phyloP scores from a whole-genome alignment of 2,113 vertebrate genomes.

The Cnemophilus loriae region DNA sequence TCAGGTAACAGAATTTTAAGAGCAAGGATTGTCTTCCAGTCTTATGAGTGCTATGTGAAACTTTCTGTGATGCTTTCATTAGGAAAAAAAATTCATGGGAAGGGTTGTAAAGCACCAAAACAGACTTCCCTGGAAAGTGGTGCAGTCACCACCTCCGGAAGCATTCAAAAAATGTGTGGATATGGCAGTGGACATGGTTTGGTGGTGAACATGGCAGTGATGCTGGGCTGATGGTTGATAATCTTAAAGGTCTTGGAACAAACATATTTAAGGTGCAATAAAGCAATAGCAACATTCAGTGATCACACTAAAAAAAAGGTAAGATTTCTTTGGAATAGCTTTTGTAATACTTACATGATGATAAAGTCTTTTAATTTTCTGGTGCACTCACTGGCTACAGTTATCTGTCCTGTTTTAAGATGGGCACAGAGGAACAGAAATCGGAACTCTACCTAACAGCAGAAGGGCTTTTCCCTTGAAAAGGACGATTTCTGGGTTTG shows the following conservation, averaged over 20 bases:
- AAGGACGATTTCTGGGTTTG: fast-evolving
- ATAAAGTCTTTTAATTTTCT: background rate
- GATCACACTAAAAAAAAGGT: background rate
- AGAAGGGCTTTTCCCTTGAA: background rate
- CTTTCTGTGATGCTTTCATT: background rate
- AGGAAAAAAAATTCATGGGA: background rate
- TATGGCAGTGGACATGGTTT: background rate
- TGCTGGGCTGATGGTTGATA: too few relatives aligned
- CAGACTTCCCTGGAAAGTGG: background rate
- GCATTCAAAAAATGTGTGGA: background rate
- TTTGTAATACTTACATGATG: background rate
- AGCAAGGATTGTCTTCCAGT: background rate
- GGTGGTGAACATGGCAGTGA: fast-evolving
- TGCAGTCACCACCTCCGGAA: background rate
- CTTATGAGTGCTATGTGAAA: background rate
- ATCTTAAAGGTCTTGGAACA: background rate
- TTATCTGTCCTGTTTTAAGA: background rate
- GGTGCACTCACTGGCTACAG: background rate
- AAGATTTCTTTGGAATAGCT: background rate
- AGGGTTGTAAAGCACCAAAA: background rate
- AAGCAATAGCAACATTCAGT: background rate
- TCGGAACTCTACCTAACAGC: background rate
- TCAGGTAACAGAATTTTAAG: background rate
- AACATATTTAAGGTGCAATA: background rate
- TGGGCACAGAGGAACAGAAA: background rate